A percentile compares a stretch with the other conserved stretches of the same genome.
These are phyloP conservation scores for Xylophagus ater DNA, from an alignment of 2,888 invertebrate genomes.

Conservation along the genomic window DNA sequence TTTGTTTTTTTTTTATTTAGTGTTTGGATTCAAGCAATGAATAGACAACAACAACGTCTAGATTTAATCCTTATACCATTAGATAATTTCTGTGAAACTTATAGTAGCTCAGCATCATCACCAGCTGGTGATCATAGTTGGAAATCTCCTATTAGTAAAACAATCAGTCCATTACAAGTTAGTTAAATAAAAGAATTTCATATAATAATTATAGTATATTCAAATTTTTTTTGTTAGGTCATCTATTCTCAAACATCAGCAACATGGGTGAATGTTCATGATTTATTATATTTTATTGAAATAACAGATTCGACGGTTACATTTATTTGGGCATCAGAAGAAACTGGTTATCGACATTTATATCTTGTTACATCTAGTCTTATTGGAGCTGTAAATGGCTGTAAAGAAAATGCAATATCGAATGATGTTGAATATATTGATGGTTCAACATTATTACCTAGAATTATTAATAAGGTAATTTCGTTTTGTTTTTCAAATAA, in stretches of 20 bases:
- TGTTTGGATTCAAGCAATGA: constrained; percentile 84
- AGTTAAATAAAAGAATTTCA: constrained; percentile 1
- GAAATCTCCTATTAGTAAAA: constrained; percentile 35
- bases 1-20: constrained; percentile 40
- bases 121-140: constrained; percentile 38
- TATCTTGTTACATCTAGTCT: constrained; percentile 63
- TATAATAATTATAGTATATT: neutral
- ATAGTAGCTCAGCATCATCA: constrained; percentile 38
- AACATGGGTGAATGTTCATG: constrained; percentile 93
- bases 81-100: constrained; percentile 53
- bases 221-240: constrained; percentile 22
- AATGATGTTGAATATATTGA: constrained; percentile 25
- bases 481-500: neutral
- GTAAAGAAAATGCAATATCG: constrained; percentile 33
- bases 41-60: constrained; percentile 74
- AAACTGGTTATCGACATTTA: constrained; percentile 79
- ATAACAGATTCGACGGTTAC: constrained; percentile 39
- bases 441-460: constrained; percentile 41
- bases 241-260: constrained; percentile 45
- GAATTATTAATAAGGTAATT: constrained; percentile 52
- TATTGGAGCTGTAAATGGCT: constrained; percentile 44
- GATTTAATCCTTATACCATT: constrained; percentile 75
- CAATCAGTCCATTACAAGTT: constrained; percentile 35
- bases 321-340: constrained; percentile 90
- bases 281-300: constrained; percentile 71